Evolutionary conservation across 2,888 invertebrate genomes (phyloP).

Genomic region (Malacosoma neustria): DNA sequence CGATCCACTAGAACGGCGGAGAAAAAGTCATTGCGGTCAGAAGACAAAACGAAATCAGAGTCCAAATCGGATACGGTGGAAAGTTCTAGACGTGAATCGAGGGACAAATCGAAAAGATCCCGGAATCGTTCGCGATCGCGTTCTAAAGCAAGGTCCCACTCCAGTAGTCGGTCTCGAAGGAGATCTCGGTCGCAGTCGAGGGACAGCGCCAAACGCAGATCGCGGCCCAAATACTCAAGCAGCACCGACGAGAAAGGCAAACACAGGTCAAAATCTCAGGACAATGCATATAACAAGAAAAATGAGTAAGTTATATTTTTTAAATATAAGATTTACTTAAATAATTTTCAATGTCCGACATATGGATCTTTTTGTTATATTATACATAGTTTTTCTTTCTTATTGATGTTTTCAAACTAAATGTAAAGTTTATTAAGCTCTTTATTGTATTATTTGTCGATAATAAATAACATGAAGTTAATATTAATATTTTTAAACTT

Average conservation of each 20-base stretch:
- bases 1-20: conserved; percentile 40
- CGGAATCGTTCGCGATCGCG: conserved; percentile 37
- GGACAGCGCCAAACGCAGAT: conserved; percentile 20
- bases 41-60: conserved; percentile 31
- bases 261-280: conserved; percentile 57
- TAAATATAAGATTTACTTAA: too few relatives aligned
- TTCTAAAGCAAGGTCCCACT: conserved; percentile 31
- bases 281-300: conserved; percentile 43
- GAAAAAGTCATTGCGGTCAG: conserved; percentile 31
- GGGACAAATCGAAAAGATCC: conserved; percentile 36
- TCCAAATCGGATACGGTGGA: conserved; percentile 38
- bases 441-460: too few relatives aligned
- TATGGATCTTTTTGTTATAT: too few relatives aligned
- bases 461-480: too few relatives aligned
- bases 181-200: conserved; percentile 27
- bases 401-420: neutral
- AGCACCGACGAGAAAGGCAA: conserved; percentile 40
- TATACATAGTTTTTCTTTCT: too few relatives aligned
- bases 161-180: conserved; percentile 25
- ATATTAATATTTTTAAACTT: too few relatives aligned
- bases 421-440: conserved; percentile 1
- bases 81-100: conserved; percentile 40
- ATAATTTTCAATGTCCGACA: too few relatives aligned
- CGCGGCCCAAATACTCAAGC: conserved; percentile 28
- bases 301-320: conserved; percentile 44